Percentiles rank a stretch among this genome's conserved stretches.
Evolutionary conservation across 2,113 vertebrate species (phyloP).

Genomic region (Eupsittula cactorum): DNA sequence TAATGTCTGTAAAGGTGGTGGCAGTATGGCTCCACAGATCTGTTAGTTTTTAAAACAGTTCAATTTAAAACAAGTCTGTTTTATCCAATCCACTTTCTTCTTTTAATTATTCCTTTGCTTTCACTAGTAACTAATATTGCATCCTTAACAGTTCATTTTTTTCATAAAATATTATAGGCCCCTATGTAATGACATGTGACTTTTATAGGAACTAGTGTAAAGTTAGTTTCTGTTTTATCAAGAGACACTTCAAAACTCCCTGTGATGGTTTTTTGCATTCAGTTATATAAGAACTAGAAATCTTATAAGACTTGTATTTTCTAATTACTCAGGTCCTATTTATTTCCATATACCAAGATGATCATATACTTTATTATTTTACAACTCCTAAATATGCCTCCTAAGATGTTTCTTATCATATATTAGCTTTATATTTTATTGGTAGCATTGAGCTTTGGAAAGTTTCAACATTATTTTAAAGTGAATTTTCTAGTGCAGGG

Average conservation of each 20-base stretch:
- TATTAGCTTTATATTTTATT: background rate
- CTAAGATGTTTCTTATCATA: background rate
- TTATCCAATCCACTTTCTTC: background rate
- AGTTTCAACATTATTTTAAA: background rate
- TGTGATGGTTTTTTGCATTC: background rate
- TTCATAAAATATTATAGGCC: background rate
- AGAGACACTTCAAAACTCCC: background rate
- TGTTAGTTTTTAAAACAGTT: background rate
- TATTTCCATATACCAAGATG: background rate
- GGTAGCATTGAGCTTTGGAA: background rate
- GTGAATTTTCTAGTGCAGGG: background rate
- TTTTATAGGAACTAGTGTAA: background rate
- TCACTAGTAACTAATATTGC: background rate
- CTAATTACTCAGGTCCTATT: background rate
- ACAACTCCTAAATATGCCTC: background rate
- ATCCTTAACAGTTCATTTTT: background rate
- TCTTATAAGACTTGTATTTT: background rate
- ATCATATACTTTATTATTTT: background rate
- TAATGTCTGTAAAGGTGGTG: background rate
- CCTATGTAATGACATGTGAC: background rate
- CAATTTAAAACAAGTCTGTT: background rate
- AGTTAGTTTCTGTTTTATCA: background rate
- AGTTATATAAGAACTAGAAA: background rate
- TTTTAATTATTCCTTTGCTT: background rate
- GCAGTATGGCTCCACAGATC: background rate